phyloP scores from a whole-genome alignment of 2,888 invertebrate genomes.

The Tachystola acroxantha region DNA sequence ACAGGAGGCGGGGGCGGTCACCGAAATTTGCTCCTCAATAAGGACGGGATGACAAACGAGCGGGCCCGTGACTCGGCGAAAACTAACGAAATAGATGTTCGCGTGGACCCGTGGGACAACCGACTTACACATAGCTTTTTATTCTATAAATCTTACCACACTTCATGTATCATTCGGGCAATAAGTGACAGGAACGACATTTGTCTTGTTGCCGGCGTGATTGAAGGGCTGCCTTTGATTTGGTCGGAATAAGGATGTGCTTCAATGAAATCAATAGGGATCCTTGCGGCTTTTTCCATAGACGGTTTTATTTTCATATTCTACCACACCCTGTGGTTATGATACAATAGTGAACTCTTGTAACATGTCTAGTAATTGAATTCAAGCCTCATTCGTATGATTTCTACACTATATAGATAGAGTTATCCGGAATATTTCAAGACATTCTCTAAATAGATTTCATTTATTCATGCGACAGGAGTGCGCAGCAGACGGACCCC shows the following conservation, averaged over 20 bases:
- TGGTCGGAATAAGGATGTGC: not conserved
- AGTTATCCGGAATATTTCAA: constrained; percentile 1
- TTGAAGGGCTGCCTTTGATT: not conserved
- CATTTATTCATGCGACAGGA: constrained; percentile 21
- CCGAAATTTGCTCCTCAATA: constrained; percentile 18
- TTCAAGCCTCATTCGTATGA: no score
- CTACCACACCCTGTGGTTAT: no score
- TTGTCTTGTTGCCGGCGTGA: constrained; percentile 5
- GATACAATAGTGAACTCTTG: no score
- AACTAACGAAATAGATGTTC: constrained; percentile 19
- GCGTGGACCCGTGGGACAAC: constrained; percentile 14
- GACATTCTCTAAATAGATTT: constrained; percentile 26
- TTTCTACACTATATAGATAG: no score
- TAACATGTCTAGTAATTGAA: no score
- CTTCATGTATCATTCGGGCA: constrained; percentile 17
- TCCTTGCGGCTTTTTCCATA: no score
- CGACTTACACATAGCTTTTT: constrained; percentile 28
- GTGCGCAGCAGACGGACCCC: constrained; percentile 2
- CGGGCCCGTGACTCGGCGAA: constrained; percentile 23
- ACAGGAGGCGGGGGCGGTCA: constrained; percentile 13
- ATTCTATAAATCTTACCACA: constrained; percentile 31
- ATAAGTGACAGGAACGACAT: constrained; percentile 10
- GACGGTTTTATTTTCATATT: no score
- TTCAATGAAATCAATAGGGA: no score
- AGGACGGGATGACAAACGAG: constrained; percentile 29